phyloP scores from a whole-genome alignment of 1,140 invertebrate species.

The Littorina saxatilis region DNA sequence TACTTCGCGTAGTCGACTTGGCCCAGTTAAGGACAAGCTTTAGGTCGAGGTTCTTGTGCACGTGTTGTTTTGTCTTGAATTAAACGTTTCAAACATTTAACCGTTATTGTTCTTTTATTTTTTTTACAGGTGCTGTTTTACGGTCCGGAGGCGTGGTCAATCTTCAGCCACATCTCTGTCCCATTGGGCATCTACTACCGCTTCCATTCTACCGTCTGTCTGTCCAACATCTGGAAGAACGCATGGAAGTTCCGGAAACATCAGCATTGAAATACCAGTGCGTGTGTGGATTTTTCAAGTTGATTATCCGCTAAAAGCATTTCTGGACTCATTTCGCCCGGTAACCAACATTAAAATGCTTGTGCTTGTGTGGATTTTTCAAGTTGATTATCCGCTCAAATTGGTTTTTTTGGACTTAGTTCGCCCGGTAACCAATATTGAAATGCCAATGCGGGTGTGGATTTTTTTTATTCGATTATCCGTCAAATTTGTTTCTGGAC shows the following conservation, averaged over 20 bases:
- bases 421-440: conserved; percentile 40
- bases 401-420: no score
- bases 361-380: neutral
- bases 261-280: conserved; percentile 28
- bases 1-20: no score
- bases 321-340: neutral
- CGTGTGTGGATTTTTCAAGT: neutral
- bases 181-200: conserved; percentile 67
- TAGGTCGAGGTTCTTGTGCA: no score
- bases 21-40: no score
- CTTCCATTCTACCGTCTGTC: conserved; percentile 68
- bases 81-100: no score
- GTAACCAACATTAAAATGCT: neutral
- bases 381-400: no score
- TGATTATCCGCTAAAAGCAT: neutral
- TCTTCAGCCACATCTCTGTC: conserved; percentile 64
- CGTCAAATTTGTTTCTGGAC: neutral
- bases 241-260: conserved; percentile 59
- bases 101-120: neutral
- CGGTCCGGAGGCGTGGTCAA: conserved; percentile 60
- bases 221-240: conserved; percentile 69
- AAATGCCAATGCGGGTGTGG: neutral
- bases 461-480: neutral
- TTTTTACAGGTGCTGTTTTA: conserved; percentile 56
- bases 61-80: no score